Percentiles rank a stretch among this genome's conserved stretches.
Evolutionary conservation across 2,888 invertebrate species (phyloP).

Genomic region (Pollenia angustigena): DNA sequence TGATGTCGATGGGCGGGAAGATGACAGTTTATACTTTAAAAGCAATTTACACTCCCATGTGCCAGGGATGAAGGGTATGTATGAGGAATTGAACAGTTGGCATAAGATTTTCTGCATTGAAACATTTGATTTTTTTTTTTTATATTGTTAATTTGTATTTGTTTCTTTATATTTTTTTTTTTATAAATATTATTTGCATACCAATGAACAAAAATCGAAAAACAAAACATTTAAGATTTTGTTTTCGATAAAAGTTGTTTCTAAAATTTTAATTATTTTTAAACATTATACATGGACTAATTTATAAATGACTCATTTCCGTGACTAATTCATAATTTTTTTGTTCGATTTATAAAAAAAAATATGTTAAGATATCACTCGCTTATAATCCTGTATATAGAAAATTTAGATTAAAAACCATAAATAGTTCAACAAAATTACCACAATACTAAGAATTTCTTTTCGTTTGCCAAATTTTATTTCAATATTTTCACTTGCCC

Average conservation of each 20-base stretch:
- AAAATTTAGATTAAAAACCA: no score
- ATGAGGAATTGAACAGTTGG: neutral
- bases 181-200: conserved; percentile 8
- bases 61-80: conserved; percentile 82
- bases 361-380: no score
- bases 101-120: neutral
- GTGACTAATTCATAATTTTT: neutral
- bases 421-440: no score
- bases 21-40: conserved; percentile 62
- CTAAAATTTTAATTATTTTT: neutral
- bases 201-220: conserved; percentile 24
- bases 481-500: no score
- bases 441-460: no score
- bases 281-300: neutral
- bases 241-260: neutral
- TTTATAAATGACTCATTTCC: neutral
- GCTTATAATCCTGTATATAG: no score
- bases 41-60: conserved; percentile 79
- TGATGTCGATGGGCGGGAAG: conserved; percentile 76
- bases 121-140: neutral
- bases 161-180: neutral
- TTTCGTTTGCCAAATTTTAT: no score
- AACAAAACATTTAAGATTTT: neutral
- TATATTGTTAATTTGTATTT: neutral
- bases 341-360: no score